phyloP scores from a whole-genome alignment of 1,140 invertebrate genomes.

The Antheraea pernyi region DNA sequence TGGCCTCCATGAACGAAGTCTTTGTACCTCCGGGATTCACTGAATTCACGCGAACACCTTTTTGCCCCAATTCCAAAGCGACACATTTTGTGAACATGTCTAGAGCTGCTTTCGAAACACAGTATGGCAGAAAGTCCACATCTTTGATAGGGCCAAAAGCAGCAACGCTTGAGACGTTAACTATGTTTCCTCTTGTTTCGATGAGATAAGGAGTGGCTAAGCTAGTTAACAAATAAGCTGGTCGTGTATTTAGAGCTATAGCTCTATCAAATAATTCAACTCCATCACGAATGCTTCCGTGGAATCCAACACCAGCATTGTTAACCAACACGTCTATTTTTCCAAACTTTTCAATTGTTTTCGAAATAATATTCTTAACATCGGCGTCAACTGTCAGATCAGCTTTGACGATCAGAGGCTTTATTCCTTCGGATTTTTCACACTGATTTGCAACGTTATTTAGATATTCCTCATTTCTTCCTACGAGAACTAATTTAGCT shows the following conservation, averaged over 20 bases:
- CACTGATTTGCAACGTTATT: constrained; percentile 75
- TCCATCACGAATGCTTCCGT: constrained; percentile 76
- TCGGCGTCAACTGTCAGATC: constrained; percentile 86
- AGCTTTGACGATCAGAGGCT: constrained; percentile 48
- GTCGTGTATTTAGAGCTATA: constrained; percentile 86
- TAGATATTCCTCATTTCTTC: constrained; percentile 84
- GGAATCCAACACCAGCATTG: constrained; percentile 85
- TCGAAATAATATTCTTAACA: constrained; percentile 79
- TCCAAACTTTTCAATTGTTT: constrained; percentile 80
- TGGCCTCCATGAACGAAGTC: constrained; percentile 82
- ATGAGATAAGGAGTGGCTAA: constrained; percentile 86
- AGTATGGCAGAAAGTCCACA: constrained; percentile 83
- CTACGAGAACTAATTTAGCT: constrained; percentile 83
- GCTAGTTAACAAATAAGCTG: constrained; percentile 86
- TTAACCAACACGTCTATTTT: constrained; percentile 85
- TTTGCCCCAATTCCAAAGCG: constrained; percentile 83
- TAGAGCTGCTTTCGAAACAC: constrained; percentile 88
- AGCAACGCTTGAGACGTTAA: constrained; percentile 90
- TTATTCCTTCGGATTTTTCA: constrained; percentile 49
- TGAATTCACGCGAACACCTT: constrained; percentile 86
- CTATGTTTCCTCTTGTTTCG: constrained; percentile 85
- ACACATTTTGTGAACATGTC: constrained; percentile 88
- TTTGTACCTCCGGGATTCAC: constrained; percentile 86
- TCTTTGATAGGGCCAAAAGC: constrained; percentile 82
- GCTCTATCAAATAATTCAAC: constrained; percentile 87